These are phyloP conservation scores for Papilio polyxenes DNA, from an alignment of 1,140 invertebrate species.

Conservation along the genomic window DNA sequence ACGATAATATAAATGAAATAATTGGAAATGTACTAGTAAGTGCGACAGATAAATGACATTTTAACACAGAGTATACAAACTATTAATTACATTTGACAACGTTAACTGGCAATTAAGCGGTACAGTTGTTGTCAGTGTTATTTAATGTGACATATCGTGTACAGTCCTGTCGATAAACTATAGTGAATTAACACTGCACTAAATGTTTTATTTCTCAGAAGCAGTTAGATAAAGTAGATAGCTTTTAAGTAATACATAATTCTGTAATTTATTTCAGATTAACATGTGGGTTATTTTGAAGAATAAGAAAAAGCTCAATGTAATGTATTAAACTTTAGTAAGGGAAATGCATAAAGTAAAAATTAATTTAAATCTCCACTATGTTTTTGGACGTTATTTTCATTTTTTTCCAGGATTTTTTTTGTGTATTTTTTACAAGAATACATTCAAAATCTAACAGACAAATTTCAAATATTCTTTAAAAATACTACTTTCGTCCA, in stretches of 20 bases:
- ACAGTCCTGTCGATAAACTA: not conserved
- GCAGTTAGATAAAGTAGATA: not conserved
- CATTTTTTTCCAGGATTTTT: no score
- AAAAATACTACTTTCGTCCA: no score
- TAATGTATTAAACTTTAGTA: no score
- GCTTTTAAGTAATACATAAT: not conserved
- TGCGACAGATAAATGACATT: constrained; percentile 12
- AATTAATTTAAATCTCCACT: no score
- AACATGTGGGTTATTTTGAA: not conserved
- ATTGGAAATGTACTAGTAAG: not conserved
- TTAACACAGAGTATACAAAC: constrained; percentile 23
- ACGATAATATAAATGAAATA: not conserved
- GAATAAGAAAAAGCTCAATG: no score
- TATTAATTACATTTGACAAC: constrained; percentile 19
- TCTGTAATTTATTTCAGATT: not conserved
- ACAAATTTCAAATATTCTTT: no score
- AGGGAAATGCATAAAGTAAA: no score
- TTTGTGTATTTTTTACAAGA: no score
- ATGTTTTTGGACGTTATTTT: no score
- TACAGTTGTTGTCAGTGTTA: constrained; percentile 11
- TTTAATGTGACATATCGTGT: constrained; percentile 24
- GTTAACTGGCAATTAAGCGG: constrained; percentile 20
- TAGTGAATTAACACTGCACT: not conserved
- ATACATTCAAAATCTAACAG: no score
- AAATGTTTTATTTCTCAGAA: not conserved